phyloP scores from a whole-genome alignment of 2,113 vertebrate species.

The Cephalopholis sonnerati region DNA sequence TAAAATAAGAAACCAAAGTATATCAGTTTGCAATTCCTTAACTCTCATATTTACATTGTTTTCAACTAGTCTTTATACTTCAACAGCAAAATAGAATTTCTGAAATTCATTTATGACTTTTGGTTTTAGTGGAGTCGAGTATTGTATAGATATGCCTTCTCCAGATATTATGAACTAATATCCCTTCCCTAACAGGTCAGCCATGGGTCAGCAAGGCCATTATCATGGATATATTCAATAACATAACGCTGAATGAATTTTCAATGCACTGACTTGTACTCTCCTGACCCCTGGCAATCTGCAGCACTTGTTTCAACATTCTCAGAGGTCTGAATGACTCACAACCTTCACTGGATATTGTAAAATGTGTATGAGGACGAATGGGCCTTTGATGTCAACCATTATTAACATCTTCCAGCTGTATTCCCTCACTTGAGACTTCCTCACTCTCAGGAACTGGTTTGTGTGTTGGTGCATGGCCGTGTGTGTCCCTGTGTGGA shows the following conservation, averaged over 20 bases:
- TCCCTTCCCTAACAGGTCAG: not conserved
- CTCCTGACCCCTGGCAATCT: conserved; percentile 22
- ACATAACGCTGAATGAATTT: conserved; percentile 12
- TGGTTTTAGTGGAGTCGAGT: not conserved
- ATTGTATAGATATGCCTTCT: not conserved
- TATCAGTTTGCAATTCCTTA: no score
- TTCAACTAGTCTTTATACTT: no score
- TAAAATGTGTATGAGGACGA: conserved; percentile 8
- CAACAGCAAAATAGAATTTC: no score
- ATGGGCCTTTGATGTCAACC: conserved; percentile 45
- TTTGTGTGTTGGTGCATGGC: conserved; percentile 31
- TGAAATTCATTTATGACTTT: no score
- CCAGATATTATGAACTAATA: not conserved
- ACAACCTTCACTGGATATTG: conserved; percentile 23
- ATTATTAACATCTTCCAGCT: conserved; percentile 47
- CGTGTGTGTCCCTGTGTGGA: not conserved
- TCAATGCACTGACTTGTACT: conserved; percentile 13
- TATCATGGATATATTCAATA: conserved; percentile 33
- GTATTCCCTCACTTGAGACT: conserved; percentile 25
- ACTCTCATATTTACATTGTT: no score
- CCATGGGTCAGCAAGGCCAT: conserved; percentile 1
- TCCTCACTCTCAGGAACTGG: not conserved
- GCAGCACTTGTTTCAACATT: conserved; percentile 36
- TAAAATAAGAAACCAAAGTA: no score
- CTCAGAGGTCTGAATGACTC: conserved; percentile 38